Percentiles rank a stretch among this genome's conserved stretches.
Evolutionary conservation across 2,888 invertebrate species (phyloP).

Genomic region (Gastrophysa polygoni): DNA sequence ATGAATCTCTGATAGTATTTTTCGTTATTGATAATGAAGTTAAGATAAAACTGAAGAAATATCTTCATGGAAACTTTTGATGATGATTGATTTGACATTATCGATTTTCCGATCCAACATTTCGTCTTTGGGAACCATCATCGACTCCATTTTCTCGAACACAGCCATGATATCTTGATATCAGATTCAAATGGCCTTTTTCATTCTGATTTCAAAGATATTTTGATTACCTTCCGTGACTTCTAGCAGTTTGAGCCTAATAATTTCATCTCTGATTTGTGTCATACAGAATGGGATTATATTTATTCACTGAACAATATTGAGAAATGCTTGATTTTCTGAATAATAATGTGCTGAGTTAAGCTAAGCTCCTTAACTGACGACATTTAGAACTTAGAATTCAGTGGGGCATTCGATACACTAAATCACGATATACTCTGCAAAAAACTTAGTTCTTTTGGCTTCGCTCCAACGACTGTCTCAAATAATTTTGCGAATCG

Average conservation of each 20-base stretch:
- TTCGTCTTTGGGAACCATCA: too few relatives aligned
- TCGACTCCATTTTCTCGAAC: too few relatives aligned
- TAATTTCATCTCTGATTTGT: not conserved
- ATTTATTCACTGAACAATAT: not conserved
- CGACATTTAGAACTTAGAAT: not conserved
- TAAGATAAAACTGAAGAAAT: too few relatives aligned
- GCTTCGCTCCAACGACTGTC: not conserved
- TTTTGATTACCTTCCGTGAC: not conserved
- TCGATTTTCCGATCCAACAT: too few relatives aligned
- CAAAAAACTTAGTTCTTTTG: not conserved
- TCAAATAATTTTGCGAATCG: not conserved
- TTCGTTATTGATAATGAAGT: too few relatives aligned
- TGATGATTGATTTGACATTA: too few relatives aligned
- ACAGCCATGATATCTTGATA: too few relatives aligned
- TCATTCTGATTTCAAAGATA: too few relatives aligned
- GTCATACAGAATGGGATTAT: not conserved
- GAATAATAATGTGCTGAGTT: not conserved
- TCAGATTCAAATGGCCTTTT: too few relatives aligned
- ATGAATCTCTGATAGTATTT: too few relatives aligned
- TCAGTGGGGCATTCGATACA: not conserved
- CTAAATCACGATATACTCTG: not conserved
- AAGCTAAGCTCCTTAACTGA: not conserved
- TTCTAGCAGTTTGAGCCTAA: not conserved
- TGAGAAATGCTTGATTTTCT: not conserved
- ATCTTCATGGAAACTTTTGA: too few relatives aligned